phyloP scores from a whole-genome alignment of 1,140 invertebrate genomes.

The Apis laboriosa region DNA sequence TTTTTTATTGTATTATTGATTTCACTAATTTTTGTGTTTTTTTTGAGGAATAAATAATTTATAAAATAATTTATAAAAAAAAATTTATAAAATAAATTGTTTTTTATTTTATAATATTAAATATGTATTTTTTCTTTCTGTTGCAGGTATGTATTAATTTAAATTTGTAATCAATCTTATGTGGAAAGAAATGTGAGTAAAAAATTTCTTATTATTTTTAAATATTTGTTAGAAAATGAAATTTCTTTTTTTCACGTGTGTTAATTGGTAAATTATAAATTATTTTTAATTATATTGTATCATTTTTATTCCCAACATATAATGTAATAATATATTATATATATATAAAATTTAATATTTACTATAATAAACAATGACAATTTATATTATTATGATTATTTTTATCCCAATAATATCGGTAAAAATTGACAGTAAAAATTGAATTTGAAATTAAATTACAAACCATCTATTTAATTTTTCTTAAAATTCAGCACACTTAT shows the following conservation, averaged over 20 bases:
- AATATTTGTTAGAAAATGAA: not conserved
- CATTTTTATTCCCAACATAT: not conserved
- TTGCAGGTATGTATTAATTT: constrained; percentile 27
- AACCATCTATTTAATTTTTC: not conserved
- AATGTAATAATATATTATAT: not conserved
- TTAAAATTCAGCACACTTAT: too few relatives aligned
- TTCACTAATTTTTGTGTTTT: too few relatives aligned
- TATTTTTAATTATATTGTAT: too few relatives aligned
- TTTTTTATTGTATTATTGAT: too few relatives aligned
- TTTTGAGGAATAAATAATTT: not conserved
- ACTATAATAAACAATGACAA: not conserved
- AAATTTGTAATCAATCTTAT: not conserved
- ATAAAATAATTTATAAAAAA: too few relatives aligned
- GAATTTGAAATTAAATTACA: not conserved
- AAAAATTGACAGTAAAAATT: too few relatives aligned
- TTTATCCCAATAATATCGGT: too few relatives aligned
- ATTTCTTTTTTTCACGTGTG: not conserved
- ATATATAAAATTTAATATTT: not conserved
- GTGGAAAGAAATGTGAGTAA: not conserved
- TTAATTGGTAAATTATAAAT: too few relatives aligned
- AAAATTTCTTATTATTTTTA: not conserved
- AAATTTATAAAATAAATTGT: not conserved
- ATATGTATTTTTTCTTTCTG: not conserved
- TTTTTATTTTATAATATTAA: not conserved
- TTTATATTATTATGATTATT: too few relatives aligned